These are phyloP conservation scores for Cheilinus undulatus DNA, from an alignment of 2,113 vertebrate species.

Conservation along the genomic window DNA sequence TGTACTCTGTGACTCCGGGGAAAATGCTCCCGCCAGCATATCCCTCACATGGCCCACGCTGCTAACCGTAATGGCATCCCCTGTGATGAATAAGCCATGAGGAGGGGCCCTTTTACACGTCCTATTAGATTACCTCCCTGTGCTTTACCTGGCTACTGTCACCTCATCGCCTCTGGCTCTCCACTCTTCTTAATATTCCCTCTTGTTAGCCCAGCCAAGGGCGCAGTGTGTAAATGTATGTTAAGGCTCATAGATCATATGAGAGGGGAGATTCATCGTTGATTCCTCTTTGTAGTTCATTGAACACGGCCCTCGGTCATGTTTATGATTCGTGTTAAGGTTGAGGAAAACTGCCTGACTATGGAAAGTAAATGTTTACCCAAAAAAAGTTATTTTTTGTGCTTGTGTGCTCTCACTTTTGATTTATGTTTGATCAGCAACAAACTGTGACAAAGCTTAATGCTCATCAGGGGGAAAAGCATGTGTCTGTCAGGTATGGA, in stretches of 20 bases:
- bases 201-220: constrained; percentile 42
- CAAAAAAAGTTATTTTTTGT: not conserved
- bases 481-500: constrained; percentile 36
- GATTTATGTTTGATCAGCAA: not conserved
- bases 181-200: constrained; percentile 52
- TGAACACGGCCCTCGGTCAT: constrained; percentile 2
- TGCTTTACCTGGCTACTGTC: constrained; percentile 78
- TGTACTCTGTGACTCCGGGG: constrained; percentile 68
- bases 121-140: constrained; percentile 77
- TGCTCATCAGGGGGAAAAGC: constrained; percentile 16
- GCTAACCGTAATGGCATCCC: constrained; percentile 81
- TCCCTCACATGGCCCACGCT: constrained; percentile 66
- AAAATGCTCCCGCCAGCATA: constrained; percentile 76
- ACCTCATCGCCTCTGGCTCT: constrained; percentile 59
- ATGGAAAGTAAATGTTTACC: constrained; percentile 1
- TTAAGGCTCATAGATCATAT: constrained; percentile 42
- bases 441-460: constrained; percentile 18
- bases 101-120: constrained; percentile 79
- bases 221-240: constrained; percentile 37
- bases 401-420: not conserved
- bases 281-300: constrained; percentile 20
- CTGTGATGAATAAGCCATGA: constrained; percentile 83
- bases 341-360: constrained; percentile 1
- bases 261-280: constrained; percentile 18
- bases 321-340: constrained; percentile 8